These are phyloP conservation scores for Anagyrus pseudococci DNA, from an alignment of 2,888 invertebrate species.

Conservation along the genomic window DNA sequence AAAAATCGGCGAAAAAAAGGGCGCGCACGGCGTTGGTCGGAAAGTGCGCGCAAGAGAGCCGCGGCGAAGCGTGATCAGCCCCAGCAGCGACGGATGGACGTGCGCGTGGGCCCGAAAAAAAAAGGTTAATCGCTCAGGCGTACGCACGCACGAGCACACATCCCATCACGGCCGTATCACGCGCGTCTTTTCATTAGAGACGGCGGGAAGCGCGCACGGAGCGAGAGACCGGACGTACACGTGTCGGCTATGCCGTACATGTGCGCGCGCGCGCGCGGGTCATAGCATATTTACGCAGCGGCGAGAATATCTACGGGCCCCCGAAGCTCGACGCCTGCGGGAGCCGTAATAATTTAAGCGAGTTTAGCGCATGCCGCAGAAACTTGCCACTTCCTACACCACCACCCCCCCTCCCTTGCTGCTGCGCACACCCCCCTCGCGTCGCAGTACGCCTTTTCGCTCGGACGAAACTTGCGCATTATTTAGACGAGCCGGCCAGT, in stretches of 20 bases:
- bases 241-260: background rate
- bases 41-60: too few relatives aligned
- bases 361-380: conserved; percentile 6
- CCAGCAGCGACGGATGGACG: too few relatives aligned
- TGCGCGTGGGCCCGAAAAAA: too few relatives aligned
- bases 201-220: too few relatives aligned
- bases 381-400: conserved; percentile 11
- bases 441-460: conserved; percentile 3
- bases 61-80: too few relatives aligned
- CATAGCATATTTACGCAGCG: too few relatives aligned
- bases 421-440: background rate
- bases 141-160: too few relatives aligned
- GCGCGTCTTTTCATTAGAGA: conserved; percentile 9
- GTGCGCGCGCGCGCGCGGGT: background rate
- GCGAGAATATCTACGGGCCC: background rate
- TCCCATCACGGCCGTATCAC: too few relatives aligned
- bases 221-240: too few relatives aligned
- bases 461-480: conserved; percentile 1
- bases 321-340: background rate
- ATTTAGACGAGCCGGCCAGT: background rate
- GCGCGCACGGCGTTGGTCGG: too few relatives aligned
- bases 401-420: background rate
- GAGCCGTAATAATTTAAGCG: conserved; percentile 4
- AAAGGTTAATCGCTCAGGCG: too few relatives aligned
- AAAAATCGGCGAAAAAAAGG: too few relatives aligned